Evolutionary conservation across 92 coral and sea anemone genomes (phyloP).

Genomic region (Epizoanthus stellaris): DNA sequence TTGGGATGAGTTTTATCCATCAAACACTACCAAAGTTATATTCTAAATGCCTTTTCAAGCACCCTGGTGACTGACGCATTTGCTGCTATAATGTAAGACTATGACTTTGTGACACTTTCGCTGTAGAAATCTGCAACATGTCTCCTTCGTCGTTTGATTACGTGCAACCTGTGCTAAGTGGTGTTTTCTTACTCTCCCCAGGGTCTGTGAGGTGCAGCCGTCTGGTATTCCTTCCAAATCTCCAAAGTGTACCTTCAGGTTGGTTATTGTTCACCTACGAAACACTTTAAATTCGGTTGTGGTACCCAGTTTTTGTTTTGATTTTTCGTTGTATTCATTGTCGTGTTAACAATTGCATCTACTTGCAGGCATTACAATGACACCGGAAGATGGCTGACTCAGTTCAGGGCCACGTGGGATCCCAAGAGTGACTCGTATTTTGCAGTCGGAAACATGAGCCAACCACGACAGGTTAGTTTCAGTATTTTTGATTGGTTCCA

Average conservation of each 20-base stretch:
- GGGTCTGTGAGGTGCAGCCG: conserved; percentile 65
- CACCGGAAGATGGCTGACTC: conserved; percentile 90
- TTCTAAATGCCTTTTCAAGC: too few species aligned
- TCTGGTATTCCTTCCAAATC: conserved; percentile 55
- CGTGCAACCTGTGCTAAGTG: too few species aligned
- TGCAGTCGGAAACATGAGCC: conserved; percentile 89
- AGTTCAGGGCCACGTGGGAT: conserved; percentile 95
- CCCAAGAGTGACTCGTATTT: conserved; percentile 79
- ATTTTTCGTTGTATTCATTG: not conserved
- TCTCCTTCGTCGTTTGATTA: too few species aligned
- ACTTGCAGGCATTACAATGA: conserved; percentile 78
- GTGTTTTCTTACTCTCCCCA: not conserved
- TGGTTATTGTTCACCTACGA: not conserved
- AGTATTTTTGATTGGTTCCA: too few species aligned
- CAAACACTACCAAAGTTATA: too few species aligned
- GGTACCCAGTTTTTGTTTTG: not conserved
- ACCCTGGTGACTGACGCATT: too few species aligned
- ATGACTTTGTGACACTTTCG: not conserved
- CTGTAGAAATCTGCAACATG: not conserved
- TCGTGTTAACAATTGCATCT: not conserved
- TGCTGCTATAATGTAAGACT: not conserved
- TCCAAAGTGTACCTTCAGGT: conserved; percentile 79
- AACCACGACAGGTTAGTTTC: conserved; percentile 71
- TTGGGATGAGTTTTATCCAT: too few species aligned
- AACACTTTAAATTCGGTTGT: not conserved